Evolutionary conservation across 2,113 vertebrate species (phyloP).

Genomic region (Alaudala cheleensis): DNA sequence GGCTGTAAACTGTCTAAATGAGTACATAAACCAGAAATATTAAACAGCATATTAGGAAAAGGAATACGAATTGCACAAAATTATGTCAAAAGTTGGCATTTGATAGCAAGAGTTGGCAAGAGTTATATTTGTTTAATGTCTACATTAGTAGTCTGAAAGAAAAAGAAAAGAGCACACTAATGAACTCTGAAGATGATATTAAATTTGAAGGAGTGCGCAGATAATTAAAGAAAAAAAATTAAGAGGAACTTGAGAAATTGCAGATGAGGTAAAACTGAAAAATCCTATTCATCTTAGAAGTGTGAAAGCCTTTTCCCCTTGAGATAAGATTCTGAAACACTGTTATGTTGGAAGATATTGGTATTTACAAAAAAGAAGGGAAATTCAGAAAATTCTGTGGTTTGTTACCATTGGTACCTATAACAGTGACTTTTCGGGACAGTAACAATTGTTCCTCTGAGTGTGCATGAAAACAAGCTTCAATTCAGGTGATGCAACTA

Average conservation of each 20-base stretch:
- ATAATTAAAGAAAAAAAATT: neutral
- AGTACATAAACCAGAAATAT: neutral
- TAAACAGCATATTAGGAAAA: neutral
- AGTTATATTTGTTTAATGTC: slow-evolving; percentile 13
- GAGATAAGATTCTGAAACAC: neutral
- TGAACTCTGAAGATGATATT: neutral
- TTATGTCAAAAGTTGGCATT: neutral
- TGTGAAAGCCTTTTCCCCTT: neutral
- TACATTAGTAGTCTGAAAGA: slow-evolving; percentile 7
- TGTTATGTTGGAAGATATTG: neutral
- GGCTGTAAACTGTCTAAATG: neutral
- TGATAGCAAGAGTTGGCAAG: neutral
- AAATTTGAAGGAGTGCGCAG: neutral
- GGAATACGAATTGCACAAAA: too few relatives aligned
- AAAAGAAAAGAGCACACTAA: neutral
- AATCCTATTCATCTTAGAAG: neutral
- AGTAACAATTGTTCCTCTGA: neutral
- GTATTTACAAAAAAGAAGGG: neutral
- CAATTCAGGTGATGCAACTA: neutral
- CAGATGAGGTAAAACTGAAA: neutral
- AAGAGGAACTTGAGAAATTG: neutral
- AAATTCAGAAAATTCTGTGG: neutral
- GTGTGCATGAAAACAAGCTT: neutral
- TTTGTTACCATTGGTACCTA: neutral
- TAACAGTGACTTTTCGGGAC: neutral